Evolutionary conservation across 2,797 vertebrate species (phyloP).

Genomic region (Petrocephalus sullivani): DNA sequence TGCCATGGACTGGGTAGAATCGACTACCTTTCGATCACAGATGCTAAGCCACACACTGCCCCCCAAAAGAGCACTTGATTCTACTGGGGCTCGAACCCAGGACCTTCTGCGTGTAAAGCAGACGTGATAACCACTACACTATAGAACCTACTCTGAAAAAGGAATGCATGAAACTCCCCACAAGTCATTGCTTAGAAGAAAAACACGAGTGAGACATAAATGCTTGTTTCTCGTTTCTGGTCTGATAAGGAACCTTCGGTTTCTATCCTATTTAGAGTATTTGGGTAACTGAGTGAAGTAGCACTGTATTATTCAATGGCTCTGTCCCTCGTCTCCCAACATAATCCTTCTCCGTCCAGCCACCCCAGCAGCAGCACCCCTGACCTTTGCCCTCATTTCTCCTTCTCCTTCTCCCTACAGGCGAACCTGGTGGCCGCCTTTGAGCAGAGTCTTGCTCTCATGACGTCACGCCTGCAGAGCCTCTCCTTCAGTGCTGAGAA

Average conservation of each 20-base stretch:
- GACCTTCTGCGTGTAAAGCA: constrained; percentile 49
- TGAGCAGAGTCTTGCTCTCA: constrained; percentile 92
- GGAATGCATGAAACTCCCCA: not conserved
- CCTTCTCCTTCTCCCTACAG: constrained; percentile 37
- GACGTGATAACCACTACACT: constrained; percentile 54
- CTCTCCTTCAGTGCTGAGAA: constrained; percentile 86
- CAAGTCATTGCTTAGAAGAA: not conserved
- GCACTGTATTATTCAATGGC: not conserved
- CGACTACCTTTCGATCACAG: not conserved
- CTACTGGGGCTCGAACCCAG: constrained; percentile 47
- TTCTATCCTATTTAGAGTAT: not conserved
- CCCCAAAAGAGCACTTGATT: constrained; percentile 26
- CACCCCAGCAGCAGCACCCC: not conserved
- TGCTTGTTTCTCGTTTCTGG: not conserved
- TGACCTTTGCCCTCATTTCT: constrained; percentile 7
- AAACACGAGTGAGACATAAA: not conserved
- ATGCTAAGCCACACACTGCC: not conserved
- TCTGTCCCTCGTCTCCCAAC: constrained; percentile 19
- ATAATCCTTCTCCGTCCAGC: constrained; percentile 8
- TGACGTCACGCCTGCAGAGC: constrained; percentile 90
- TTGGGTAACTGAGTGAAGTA: not conserved
- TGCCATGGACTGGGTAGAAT: not conserved
- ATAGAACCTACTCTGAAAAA: constrained; percentile 36
- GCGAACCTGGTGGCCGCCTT: constrained; percentile 96
- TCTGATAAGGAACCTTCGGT: constrained; percentile 21